Evolutionary conservation across 2,888 invertebrate genomes (phyloP).

Genomic region (Thysanoteuthis rhombus): DNA sequence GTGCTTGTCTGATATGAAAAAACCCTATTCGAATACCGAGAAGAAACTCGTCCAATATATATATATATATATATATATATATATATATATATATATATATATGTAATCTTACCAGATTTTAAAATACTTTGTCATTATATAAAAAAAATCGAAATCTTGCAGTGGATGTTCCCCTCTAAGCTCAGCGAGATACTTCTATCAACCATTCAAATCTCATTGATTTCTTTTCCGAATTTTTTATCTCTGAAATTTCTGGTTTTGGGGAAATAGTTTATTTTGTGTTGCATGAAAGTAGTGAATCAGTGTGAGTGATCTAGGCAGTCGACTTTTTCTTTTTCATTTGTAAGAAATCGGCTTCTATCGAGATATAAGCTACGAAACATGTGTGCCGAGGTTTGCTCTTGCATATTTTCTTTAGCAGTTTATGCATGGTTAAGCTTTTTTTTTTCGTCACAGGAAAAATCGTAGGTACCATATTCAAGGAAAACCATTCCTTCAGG

Average conservation of each 20-base stretch:
- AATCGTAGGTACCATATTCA: neutral
- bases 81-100: no score
- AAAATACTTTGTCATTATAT: no score
- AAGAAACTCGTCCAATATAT: no score
- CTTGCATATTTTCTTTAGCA: neutral
- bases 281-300: neutral
- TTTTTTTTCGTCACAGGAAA: neutral
- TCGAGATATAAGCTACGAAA: neutral
- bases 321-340: neutral
- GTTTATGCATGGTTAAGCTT: no score
- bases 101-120: no score
- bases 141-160: neutral
- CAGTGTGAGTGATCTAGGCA: neutral
- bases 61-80: no score
- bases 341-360: neutral
- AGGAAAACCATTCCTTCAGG: neutral
- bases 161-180: neutral
- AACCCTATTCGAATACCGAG: no score
- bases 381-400: neutral
- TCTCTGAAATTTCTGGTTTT: neutral
- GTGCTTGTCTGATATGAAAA: no score
- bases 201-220: neutral
- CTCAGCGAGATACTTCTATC: neutral
- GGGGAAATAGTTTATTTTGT: neutral
- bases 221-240: neutral